These are phyloP conservation scores for Epinephelus fuscoguttatus DNA, from an alignment of 2,113 vertebrate species.

Conservation along the genomic window DNA sequence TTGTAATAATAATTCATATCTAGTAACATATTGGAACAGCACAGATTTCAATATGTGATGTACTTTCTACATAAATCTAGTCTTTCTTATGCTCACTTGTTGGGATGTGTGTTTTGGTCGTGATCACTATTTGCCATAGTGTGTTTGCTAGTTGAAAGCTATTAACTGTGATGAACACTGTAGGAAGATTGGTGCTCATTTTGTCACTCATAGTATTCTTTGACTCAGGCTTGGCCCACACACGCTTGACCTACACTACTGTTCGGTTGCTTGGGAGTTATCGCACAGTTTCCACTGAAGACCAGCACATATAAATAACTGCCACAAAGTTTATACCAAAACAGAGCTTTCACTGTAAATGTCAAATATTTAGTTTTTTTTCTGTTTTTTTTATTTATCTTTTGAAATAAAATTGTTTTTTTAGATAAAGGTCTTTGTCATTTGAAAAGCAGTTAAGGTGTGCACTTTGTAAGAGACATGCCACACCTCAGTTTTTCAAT, in stretches of 20 bases:
- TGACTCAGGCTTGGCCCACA: conserved; percentile 40
- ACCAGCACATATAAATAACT: conserved; percentile 74
- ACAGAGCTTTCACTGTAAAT: conserved; percentile 60
- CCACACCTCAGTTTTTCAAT: conserved; percentile 34
- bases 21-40: conserved; percentile 16
- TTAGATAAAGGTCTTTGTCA: conserved; percentile 70
- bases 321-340: conserved; percentile 34
- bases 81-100: conserved; percentile 50
- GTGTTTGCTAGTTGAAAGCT: conserved; percentile 57
- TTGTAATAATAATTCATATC: conserved; percentile 40
- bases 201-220: conserved; percentile 71
- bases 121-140: conserved; percentile 51
- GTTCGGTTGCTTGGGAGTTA: conserved; percentile 56
- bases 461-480: conserved; percentile 24
- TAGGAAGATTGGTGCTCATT: conserved; percentile 74
- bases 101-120: conserved; percentile 67
- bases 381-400: conserved; percentile 76
- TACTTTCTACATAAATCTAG: conserved; percentile 25
- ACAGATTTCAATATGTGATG: conserved; percentile 38
- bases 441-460: conserved; percentile 61
- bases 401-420: conserved; percentile 77
- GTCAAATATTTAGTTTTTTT: conserved; percentile 45
- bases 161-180: conserved; percentile 69
- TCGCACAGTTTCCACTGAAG: conserved; percentile 69
- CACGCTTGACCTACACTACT: conserved; percentile 39